phyloP scores from a whole-genome alignment of 2,888 invertebrate species.

The Phyllotreta striolata region DNA sequence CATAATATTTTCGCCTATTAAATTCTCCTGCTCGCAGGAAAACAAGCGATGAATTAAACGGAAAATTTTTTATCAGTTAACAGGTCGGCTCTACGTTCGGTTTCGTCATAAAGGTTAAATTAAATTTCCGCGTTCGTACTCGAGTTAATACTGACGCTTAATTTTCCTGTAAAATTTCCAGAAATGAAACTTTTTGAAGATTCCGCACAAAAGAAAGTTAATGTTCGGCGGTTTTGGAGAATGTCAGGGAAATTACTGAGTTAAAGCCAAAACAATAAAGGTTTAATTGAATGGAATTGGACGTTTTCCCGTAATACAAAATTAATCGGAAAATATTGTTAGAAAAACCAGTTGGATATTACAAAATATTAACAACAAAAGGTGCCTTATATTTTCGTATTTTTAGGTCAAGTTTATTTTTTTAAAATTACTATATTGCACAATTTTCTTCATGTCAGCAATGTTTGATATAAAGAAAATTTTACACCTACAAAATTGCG shows the following conservation, averaged over 20 bases:
- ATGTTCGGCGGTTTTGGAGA: slow-evolving; percentile 19
- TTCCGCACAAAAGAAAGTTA: slow-evolving; percentile 21
- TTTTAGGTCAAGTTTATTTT: too few relatives aligned
- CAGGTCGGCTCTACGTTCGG: slow-evolving; percentile 27
- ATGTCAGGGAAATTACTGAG: slow-evolving; percentile 1
- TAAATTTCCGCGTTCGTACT: slow-evolving; percentile 28
- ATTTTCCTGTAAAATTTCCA: slow-evolving; percentile 26
- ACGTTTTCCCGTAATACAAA: slow-evolving; percentile 3
- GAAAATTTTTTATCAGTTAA: slow-evolving; percentile 25
- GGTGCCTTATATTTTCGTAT: too few relatives aligned
- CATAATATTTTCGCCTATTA: slow-evolving; percentile 3
- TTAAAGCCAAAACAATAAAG: not conserved
- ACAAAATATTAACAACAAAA: too few relatives aligned
- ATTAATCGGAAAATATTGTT: too few relatives aligned
- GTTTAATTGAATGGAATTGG: not conserved
- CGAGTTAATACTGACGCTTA: slow-evolving; percentile 30
- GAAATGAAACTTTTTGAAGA: slow-evolving; percentile 25
- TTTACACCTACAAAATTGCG: not conserved
- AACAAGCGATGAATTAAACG: slow-evolving; percentile 27
- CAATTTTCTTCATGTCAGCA: too few relatives aligned
- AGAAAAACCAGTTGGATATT: too few relatives aligned
- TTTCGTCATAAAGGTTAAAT: slow-evolving; percentile 30
- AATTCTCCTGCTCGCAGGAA: slow-evolving; percentile 5
- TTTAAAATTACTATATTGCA: too few relatives aligned
- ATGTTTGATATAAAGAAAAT: slow-evolving; percentile 9